Base-by-base conservation (phyloP, 2,888 invertebrate genomes). In the Dryocosmus kuriphilus region DNA sequence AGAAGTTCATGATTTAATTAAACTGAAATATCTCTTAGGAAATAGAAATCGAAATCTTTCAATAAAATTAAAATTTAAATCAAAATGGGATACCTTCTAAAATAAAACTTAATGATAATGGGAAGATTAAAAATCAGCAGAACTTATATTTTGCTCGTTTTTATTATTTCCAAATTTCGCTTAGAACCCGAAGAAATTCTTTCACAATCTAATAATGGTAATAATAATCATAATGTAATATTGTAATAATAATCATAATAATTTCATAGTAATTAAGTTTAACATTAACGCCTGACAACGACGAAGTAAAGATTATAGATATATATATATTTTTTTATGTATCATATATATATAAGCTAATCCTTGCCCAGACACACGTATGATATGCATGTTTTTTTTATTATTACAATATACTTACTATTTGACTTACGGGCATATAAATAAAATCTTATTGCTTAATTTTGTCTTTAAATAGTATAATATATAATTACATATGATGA, bases 391-490 rank as follows among this genome's bases (percentile, higher is more conserved):
- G 90, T 79, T 82, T 80, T 81, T 78, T 75, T 65, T 79, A 62
- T 79, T 83, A 80, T 55, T 77, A 73, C 61, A 35, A 61, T 74
- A 55, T 79, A 83, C 83, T 79, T 82, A 81, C 77, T 85, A 84
- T 84, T 85, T 83, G 83, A 82, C 85, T 86, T 84, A 89, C 85
- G 89, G 89, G 88, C 90, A 89, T 90, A 90, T 89, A 90, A 90
- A 90, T 90, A 89, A 60, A 89, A 89, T 90, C 90, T 90, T 90
- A 90, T 90, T 90, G 90, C 89, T 90, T 91, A 91, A 89, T 88
- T 88, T 88, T 89, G 32, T 71, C 51, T 51, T 71, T 71, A 71
- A 51, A 71, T 71, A 71, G 71, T 71, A 71, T 84, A 80, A 82
- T 82, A 84, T 80, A 77, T 85, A 82, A 85, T 85, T 89, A 89